Percentiles rank a stretch among this genome's conserved stretches.
Evolutionary conservation across 2,888 invertebrate genomes (phyloP).

Genomic region (Eupithecia insigniata): DNA sequence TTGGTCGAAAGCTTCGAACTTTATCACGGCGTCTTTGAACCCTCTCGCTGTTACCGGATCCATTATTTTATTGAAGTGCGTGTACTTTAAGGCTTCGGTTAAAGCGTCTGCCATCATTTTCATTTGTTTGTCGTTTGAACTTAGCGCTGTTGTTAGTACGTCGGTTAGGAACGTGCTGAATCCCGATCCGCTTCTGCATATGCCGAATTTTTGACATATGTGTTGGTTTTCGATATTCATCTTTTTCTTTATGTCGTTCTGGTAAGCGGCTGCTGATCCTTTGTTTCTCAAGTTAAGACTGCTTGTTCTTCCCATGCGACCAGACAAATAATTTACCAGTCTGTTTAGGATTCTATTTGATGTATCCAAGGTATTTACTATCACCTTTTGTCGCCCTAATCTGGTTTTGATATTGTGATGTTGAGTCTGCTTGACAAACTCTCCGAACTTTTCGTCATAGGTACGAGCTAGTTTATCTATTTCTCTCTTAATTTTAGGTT

Average conservation of each 20-base stretch:
- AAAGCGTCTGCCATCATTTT: conserved; percentile 50
- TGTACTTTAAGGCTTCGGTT: conserved; percentile 53
- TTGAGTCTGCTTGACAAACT: conserved; percentile 53
- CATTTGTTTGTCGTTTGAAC: conserved; percentile 48
- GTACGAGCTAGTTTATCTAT: conserved; percentile 47
- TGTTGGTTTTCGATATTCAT: conserved; percentile 48
- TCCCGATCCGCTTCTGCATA: conserved; percentile 52
- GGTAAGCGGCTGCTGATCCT: conserved; percentile 36
- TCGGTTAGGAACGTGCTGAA: conserved; percentile 52
- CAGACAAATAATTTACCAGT: conserved; percentile 52
- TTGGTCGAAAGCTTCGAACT: conserved; percentile 36
- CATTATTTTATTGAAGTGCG: conserved; percentile 42
- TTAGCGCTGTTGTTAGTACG: conserved; percentile 45
- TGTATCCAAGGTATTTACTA: conserved; percentile 61
- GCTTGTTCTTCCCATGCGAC: conserved; percentile 44
- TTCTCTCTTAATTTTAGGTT: conserved; percentile 43
- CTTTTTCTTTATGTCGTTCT: conserved; percentile 52
- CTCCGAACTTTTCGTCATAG: conserved; percentile 57
- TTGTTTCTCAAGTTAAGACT: conserved; percentile 30
- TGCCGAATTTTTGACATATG: conserved; percentile 54
- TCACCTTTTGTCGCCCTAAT: conserved; percentile 58
- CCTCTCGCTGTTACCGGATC: conserved; percentile 36
- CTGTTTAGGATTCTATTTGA: conserved; percentile 56
- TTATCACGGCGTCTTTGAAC: conserved; percentile 32
- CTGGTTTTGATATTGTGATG: conserved; percentile 57